Conservation (phyloP, 2,888 invertebrate species). For the Syritta pipiens region DNA sequence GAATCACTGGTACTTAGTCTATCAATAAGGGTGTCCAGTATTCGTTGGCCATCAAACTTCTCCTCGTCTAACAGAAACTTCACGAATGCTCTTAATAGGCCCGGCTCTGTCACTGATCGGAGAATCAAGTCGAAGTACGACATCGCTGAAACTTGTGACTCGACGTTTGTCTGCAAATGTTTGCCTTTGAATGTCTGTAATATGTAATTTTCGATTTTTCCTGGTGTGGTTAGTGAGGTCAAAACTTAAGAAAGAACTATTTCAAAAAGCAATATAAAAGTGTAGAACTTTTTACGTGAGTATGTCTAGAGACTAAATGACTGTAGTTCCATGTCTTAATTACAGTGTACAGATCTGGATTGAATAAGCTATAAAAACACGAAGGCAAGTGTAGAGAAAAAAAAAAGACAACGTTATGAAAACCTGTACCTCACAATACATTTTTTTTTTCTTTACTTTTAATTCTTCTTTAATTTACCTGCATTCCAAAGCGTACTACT, state of each 20-base stretch:
- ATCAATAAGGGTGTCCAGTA: conserved; percentile 90
- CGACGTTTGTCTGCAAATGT: conserved; percentile 88
- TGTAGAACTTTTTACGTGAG: conserved; percentile 10
- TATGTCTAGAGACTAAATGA: too few species aligned
- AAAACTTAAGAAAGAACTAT: conserved; percentile 37
- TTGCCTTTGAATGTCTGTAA: conserved; percentile 80
- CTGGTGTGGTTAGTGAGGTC: conserved; percentile 76
- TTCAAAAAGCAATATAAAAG: conserved; percentile 19
- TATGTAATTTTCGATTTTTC: conserved; percentile 77
- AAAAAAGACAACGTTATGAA: too few species aligned
- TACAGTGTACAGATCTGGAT: too few species aligned
- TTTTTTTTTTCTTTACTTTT: too few species aligned
- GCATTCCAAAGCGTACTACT: too few species aligned
- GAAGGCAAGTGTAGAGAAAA: too few species aligned
- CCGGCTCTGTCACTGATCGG: conserved; percentile 91
- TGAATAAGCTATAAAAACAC: too few species aligned
- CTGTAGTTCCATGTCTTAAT: too few species aligned
- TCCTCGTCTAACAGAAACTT: conserved; percentile 90
- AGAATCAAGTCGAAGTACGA: conserved; percentile 95
- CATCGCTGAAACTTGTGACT: conserved; percentile 94
- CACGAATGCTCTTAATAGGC: conserved; percentile 89
- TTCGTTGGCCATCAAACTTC: conserved; percentile 90
- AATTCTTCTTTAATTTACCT: too few species aligned
- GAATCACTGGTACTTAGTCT: conserved; percentile 87
- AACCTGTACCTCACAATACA: too few species aligned